Base-by-base conservation (phyloP, 2,797 vertebrate genomes). In the Mycteria americana region DNA sequence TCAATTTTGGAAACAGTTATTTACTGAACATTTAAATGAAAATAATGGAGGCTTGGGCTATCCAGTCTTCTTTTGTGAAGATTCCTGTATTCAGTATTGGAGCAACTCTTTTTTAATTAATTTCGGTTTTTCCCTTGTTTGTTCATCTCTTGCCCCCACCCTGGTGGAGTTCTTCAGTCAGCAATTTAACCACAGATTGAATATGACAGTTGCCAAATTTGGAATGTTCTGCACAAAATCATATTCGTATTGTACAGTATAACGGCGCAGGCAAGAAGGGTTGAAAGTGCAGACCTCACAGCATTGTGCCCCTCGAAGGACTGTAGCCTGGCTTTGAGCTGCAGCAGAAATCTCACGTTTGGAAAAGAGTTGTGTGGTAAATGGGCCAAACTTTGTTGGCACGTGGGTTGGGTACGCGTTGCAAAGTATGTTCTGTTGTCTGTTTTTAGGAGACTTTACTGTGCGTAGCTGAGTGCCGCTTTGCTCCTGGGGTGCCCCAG, bases 151-250 rank as follows among this genome's bases (percentile, higher is more conserved):
- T 72, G 51, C n/a, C 63, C 45, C 17, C 9, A 28, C 35, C 37
- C 68, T 59, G 57, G 48, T 86, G 39, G 50, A 88, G 84, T 72
- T 90, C 75, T 89, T 91, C 77, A 64, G 91, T 95, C 84, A 95
- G 89, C 87, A 74, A 6, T 84, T 86, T 91, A 75, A 41, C 72
- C 85, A 48, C 62, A 91, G 93, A 93, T 92, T 96, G 91, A 91
- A 90, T 62, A n/a, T 88, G 94, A 77, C 90, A 95, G 85, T 93
- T 96, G 79, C 88, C 86, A 88, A 95, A 95, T 95, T 94, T 85
- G 79, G 82, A 82, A 33, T 5, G 86, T 88, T 94, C 92, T 96
- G 90, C 93, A 78, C 78, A 92, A 57, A 89, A 88, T 96, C 88
- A 63, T 27, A 5, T 75, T 90, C 79, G 43, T 51, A 3, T 56